Conservation (phyloP, 1,140 invertebrate species). For the Penaeus japonicus region DNA sequence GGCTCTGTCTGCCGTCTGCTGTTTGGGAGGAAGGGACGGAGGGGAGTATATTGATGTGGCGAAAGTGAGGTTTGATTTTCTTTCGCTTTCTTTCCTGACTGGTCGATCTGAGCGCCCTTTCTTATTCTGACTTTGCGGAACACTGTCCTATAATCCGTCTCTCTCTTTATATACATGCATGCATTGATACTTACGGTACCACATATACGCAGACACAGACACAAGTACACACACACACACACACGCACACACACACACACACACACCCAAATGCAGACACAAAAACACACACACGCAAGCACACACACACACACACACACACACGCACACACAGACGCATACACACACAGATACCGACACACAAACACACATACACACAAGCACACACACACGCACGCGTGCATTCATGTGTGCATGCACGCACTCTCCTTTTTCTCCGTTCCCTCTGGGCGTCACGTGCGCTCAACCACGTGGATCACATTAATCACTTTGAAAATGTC, state of each 20-base stretch:
- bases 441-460: no score
- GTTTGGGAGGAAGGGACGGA: no score
- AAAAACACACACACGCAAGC: conserved; percentile 6
- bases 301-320: not conserved
- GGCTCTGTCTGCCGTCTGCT: no score
- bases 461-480: no score
- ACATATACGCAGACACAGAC: not conserved
- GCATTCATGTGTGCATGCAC: not conserved
- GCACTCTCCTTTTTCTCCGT: not conserved
- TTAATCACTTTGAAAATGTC: no score
- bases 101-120: not conserved
- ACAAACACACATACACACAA: not conserved
- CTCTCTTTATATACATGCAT: no score
- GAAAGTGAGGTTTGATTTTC: not conserved
- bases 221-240: not conserved
- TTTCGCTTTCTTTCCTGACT: not conserved
- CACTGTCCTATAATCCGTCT: no score
- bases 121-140: no score
- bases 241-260: not conserved
- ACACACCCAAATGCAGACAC: not conserved
- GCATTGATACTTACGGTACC: not conserved
- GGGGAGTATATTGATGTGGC: not conserved
- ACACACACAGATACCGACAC: not conserved
- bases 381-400: not conserved
- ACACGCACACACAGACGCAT: not conserved